Evolutionary conservation across 53 echinoderm and acorn worm species (phyloP).

Genomic region (Apostichopus leukothele): DNA sequence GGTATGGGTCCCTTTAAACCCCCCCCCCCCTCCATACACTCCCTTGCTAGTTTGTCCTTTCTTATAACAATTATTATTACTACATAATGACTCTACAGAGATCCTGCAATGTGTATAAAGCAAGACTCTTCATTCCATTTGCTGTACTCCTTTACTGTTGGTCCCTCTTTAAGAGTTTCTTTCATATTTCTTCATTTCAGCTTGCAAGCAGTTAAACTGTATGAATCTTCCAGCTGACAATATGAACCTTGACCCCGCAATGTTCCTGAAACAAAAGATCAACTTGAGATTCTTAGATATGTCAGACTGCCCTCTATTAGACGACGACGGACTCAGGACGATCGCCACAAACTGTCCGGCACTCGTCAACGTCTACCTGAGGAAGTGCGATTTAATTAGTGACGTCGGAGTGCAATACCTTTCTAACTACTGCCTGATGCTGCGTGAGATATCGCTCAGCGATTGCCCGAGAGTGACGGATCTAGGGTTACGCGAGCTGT

Average conservation of each 20-base stretch:
- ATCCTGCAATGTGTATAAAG: too few relatives aligned
- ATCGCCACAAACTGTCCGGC: constrained; percentile 92
- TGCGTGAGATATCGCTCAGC: constrained; percentile 84
- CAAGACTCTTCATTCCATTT: too few relatives aligned
- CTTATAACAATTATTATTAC: too few relatives aligned
- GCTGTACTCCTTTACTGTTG: too few relatives aligned
- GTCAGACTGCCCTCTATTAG: constrained; percentile 81
- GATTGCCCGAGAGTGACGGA: constrained; percentile 89
- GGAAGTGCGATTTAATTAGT: constrained; percentile 74
- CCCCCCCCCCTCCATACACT: too few relatives aligned
- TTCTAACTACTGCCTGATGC: constrained; percentile 76
- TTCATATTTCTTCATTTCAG: constrained; percentile 50
- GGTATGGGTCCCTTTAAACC: too few relatives aligned
- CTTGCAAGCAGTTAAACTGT: constrained; percentile 86
- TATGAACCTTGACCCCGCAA: constrained; percentile 60
- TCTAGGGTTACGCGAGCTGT: constrained; percentile 73
- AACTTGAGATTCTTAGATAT: constrained; percentile 85
- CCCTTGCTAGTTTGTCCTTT: too few relatives aligned
- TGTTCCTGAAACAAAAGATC: constrained; percentile 74
- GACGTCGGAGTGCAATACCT: constrained; percentile 87
- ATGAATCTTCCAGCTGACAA: constrained; percentile 88
- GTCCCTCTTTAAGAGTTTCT: background rate
- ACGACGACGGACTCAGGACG: constrained; percentile 83
- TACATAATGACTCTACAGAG: too few relatives aligned
- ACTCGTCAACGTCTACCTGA: constrained; percentile 85